A percentile compares a stretch with the other conserved stretches of the same genome.
Evolutionary conservation across 2,888 invertebrate genomes (phyloP).

Genomic region (Lasioglossum figueresi): DNA sequence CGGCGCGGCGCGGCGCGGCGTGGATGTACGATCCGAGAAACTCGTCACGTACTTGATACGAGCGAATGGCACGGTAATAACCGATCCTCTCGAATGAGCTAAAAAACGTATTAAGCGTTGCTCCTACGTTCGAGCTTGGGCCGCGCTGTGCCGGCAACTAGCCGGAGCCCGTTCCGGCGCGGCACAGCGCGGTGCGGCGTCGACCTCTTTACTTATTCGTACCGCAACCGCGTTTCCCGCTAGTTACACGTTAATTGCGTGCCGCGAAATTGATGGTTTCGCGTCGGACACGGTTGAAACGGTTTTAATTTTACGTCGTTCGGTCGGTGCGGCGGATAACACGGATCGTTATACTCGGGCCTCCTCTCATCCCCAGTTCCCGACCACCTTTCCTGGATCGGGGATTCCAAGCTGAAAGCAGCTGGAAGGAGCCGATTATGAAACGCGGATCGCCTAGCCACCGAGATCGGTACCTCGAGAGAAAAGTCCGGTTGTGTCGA

Average conservation of each 20-base stretch:
- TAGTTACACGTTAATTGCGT: constrained; percentile 75
- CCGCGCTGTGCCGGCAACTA: constrained; percentile 48
- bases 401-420: constrained; percentile 12
- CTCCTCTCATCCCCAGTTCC: constrained; percentile 2
- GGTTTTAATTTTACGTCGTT: constrained; percentile 68
- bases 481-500: constrained; percentile 48
- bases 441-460: constrained; percentile 46
- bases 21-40: neutral
- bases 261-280: constrained; percentile 76
- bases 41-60: neutral
- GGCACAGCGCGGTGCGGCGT: neutral
- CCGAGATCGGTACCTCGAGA: constrained; percentile 66
- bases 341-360: constrained; percentile 37
- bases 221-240: constrained; percentile 67
- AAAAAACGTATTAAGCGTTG: constrained; percentile 45
- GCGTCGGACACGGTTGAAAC: constrained; percentile 65
- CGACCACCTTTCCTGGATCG: neutral
- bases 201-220: constrained; percentile 71
- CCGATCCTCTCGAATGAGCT: constrained; percentile 22
- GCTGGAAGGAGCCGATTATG: constrained; percentile 7
- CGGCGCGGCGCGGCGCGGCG: neutral
- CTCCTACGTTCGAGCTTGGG: constrained; percentile 6
- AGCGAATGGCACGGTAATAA: constrained; percentile 41
- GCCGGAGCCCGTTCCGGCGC: constrained; percentile 37
- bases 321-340: constrained; percentile 49